phyloP scores from a whole-genome alignment of 2,888 invertebrate species.

The Parascotia fuliginaria region DNA sequence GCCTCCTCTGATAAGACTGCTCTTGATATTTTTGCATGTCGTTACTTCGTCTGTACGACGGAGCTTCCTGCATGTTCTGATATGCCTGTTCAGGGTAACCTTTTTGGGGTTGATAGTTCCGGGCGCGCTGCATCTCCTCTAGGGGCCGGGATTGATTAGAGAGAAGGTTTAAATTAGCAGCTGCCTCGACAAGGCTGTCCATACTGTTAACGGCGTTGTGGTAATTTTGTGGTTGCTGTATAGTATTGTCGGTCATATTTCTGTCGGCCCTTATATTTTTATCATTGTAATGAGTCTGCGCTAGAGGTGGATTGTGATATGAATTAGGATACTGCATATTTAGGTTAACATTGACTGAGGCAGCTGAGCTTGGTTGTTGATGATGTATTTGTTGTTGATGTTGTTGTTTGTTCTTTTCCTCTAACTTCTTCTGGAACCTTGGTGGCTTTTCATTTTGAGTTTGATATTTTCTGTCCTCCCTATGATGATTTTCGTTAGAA shows the following conservation, averaged over 20 bases:
- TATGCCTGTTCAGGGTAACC: constrained; percentile 60
- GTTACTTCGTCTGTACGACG: constrained; percentile 58
- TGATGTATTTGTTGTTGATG: constrained; percentile 52
- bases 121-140: constrained; percentile 53
- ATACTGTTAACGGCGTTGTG: constrained; percentile 58
- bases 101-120: constrained; percentile 57
- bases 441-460: constrained; percentile 85
- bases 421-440: constrained; percentile 86
- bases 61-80: constrained; percentile 60
- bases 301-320: constrained; percentile 56
- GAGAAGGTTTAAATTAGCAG: constrained; percentile 66
- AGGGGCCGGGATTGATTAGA: constrained; percentile 55
- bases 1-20: constrained; percentile 56
- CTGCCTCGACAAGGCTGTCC: constrained; percentile 70
- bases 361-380: constrained; percentile 47
- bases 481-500: constrained; percentile 69
- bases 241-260: constrained; percentile 59
- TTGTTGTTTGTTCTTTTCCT: constrained; percentile 79
- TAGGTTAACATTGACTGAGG: constrained; percentile 47
- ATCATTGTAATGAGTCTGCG: constrained; percentile 61
- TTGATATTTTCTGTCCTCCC: constrained; percentile 76
- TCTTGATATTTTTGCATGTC: constrained; percentile 68
- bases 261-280: constrained; percentile 63
- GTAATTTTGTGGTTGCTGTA: constrained; percentile 59
- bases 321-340: constrained; percentile 65